These are phyloP conservation scores for Spatula clypeata DNA, from an alignment of 2,797 vertebrate species.

Conservation along the genomic window DNA sequence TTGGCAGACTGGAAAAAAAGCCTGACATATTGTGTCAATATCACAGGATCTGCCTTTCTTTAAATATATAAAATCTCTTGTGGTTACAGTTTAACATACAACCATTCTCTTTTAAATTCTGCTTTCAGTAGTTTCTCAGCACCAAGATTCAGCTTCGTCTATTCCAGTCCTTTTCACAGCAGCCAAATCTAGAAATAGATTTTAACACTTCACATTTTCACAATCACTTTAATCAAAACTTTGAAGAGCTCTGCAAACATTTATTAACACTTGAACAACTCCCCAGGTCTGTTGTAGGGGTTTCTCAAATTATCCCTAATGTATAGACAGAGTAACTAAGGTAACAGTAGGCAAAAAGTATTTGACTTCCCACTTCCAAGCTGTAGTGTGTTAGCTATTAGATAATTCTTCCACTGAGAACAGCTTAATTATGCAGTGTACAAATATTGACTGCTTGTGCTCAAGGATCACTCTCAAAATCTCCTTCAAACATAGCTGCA, in stretches of 20 bases:
- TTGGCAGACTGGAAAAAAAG: not conserved
- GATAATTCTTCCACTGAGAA: slow-evolving; percentile 35
- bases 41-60: slow-evolving; percentile 29
- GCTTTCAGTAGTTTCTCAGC: slow-evolving; percentile 13
- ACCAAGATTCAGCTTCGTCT: slow-evolving; percentile 19
- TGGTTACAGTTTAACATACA: slow-evolving; percentile 7
- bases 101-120: slow-evolving; percentile 28
- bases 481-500: slow-evolving; percentile 12
- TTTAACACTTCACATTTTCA: slow-evolving; percentile 53
- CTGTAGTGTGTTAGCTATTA: slow-evolving; percentile 59
- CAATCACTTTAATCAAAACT: slow-evolving; percentile 33
- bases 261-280: slow-evolving; percentile 52
- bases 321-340: slow-evolving; percentile 60
- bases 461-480: not conserved
- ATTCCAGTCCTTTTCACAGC: slow-evolving; percentile 26
- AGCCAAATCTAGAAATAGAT: slow-evolving; percentile 49
- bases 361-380: slow-evolving; percentile 72
- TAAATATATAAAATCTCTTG: slow-evolving; percentile 2
- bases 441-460: slow-evolving; percentile 54
- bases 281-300: slow-evolving; percentile 6
- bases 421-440: not conserved
- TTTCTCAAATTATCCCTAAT: slow-evolving; percentile 47
- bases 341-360: slow-evolving; percentile 60
- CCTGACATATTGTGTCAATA: not conserved
- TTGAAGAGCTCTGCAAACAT: slow-evolving; percentile 44